phyloP scores from a whole-genome alignment of 2,113 vertebrate genomes.

The Corythoichthys intestinalis region DNA sequence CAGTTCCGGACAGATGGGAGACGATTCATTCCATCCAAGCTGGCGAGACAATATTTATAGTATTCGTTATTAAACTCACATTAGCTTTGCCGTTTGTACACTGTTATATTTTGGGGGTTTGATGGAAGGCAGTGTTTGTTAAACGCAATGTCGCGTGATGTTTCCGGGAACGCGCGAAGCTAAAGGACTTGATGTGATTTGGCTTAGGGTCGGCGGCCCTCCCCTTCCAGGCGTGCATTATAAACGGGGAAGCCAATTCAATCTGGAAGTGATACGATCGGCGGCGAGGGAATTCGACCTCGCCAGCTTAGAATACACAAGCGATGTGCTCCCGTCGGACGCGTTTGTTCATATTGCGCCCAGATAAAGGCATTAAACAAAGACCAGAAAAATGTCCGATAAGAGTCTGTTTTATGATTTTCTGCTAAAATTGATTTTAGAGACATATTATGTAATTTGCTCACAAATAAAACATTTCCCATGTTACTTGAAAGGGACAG shows the following conservation, averaged over 20 bases:
- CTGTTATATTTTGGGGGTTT: not conserved
- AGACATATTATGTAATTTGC: no score
- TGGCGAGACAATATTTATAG: not conserved
- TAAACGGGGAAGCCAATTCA: constrained; percentile 3
- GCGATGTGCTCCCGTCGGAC: not conserved
- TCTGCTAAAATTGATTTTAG: no score
- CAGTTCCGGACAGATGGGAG: constrained; percentile 2
- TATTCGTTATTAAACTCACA: not conserved
- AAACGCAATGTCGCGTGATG: not conserved
- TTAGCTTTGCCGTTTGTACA: not conserved
- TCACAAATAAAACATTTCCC: no score
- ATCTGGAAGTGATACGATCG: constrained; percentile 1
- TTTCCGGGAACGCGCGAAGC: not conserved
- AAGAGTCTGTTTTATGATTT: not conserved
- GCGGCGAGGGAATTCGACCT: not conserved
- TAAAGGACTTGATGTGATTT: not conserved
- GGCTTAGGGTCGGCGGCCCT: not conserved
- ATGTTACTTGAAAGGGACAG: no score
- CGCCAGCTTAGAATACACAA: not conserved
- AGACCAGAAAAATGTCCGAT: not conserved
- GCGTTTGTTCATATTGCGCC: not conserved
- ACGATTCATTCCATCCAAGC: not conserved
- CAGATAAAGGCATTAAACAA: not conserved
- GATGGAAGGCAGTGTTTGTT: not conserved
- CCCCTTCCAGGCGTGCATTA: not conserved